Evolutionary conservation across 1,140 invertebrate genomes (phyloP).

Genomic region (Nebria ingens): DNA sequence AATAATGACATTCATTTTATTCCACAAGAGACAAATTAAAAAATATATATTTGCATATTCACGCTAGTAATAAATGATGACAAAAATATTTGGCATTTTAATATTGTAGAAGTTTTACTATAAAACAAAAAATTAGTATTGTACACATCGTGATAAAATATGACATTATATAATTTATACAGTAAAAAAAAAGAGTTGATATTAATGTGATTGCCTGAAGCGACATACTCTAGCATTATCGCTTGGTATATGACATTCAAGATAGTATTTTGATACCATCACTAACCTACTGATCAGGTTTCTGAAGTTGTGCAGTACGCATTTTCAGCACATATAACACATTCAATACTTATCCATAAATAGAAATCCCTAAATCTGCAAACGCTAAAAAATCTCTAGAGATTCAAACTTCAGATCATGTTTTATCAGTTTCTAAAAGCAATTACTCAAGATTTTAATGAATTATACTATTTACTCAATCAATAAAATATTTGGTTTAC

Average conservation of each 20-base stretch:
- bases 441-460: background rate
- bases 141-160: background rate
- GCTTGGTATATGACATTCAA: background rate
- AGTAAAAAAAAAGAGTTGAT: background rate
- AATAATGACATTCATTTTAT: too few species aligned
- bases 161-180: background rate
- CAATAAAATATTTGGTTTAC: background rate
- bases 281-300: constrained; percentile 4
- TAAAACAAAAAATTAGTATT: background rate
- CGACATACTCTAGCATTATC: background rate
- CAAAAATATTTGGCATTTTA: background rate
- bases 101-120: background rate
- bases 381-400: background rate
- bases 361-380: background rate
- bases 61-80: background rate
- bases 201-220: background rate
- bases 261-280: background rate
- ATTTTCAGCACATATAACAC: background rate
- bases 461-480: background rate
- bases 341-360: background rate
- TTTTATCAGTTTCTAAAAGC: background rate
- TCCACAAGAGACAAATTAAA: too few species aligned
- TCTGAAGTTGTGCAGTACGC: background rate
- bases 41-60: background rate
- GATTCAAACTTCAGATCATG: background rate